These are phyloP conservation scores for Spea bombifrons DNA, from an alignment of 2,113 vertebrate genomes.

Conservation along the genomic window DNA sequence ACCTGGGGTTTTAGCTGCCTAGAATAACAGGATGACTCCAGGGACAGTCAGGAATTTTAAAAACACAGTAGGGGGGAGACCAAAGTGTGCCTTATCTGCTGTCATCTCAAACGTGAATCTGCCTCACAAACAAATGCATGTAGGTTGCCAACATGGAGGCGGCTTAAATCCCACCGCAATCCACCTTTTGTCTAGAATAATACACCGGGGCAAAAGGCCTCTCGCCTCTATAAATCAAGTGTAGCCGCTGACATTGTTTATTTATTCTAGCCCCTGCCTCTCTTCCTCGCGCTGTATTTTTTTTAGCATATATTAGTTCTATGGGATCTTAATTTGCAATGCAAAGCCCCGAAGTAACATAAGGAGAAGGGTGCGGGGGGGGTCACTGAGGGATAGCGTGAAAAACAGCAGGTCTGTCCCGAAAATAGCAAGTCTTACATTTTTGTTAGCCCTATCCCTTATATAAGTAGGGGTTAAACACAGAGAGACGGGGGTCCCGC, in stretches of 20 bases:
- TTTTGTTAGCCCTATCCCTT: too few species aligned
- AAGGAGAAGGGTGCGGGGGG: too few species aligned
- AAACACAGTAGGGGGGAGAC: not conserved
- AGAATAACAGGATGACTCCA: conserved; percentile 31
- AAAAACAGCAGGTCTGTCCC: too few species aligned
- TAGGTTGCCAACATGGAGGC: not conserved
- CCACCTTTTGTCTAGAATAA: conserved; percentile 17
- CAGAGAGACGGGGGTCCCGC: too few species aligned
- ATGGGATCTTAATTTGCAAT: not conserved
- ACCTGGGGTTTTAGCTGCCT: conserved; percentile 26
- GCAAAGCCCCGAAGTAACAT: too few species aligned
- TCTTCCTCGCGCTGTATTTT: not conserved
- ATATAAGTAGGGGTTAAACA: too few species aligned
- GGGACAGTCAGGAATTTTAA: not conserved
- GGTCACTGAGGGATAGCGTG: too few species aligned
- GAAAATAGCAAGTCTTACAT: too few species aligned
- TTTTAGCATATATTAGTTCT: not conserved
- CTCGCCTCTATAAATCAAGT: conserved; percentile 3
- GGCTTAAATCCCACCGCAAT: not conserved
- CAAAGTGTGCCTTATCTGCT: not conserved
- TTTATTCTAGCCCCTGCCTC: not conserved
- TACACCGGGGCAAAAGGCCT: not conserved
- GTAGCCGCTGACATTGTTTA: not conserved
- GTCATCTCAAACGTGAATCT: not conserved
- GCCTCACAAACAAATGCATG: not conserved